Percentiles rank a stretch among this genome's conserved stretches.
phyloP scores from a whole-genome alignment of 2,888 invertebrate genomes.

The Carpatolechia fugitivella region DNA sequence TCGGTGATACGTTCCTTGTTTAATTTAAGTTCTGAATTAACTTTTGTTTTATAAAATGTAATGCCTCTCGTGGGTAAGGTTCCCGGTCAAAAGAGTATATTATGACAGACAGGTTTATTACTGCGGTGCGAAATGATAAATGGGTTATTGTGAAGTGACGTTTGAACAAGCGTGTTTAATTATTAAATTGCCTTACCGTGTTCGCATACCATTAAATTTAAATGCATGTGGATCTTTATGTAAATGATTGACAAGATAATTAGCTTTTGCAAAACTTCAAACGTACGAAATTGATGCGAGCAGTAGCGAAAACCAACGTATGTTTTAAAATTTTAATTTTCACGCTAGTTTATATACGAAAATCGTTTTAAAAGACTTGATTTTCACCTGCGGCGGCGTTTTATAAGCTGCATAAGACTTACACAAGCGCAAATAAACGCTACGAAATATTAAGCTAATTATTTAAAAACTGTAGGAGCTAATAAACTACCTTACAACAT shows the following conservation, averaged over 20 bases:
- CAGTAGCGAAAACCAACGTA: no score
- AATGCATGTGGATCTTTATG: conserved; percentile 23
- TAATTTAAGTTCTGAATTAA: neutral
- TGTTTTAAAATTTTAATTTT: no score
- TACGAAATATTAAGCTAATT: no score
- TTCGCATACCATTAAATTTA: neutral
- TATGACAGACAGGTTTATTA: neutral
- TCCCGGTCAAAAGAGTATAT: neutral
- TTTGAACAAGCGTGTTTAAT: no score
- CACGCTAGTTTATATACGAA: no score
- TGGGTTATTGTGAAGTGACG: neutral
- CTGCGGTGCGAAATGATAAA: neutral
- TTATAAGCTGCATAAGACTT: no score
- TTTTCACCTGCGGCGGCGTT: conserved; percentile 24
- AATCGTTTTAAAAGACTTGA: conserved; percentile 30
- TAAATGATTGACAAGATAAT: conserved; percentile 30
- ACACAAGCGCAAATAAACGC: no score
- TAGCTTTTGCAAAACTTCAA: conserved; percentile 23
- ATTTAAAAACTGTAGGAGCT: no score
- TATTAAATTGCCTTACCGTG: neutral
- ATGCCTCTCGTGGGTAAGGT: neutral
- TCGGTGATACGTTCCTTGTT: no score
- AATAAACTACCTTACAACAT: no score
- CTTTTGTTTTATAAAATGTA: conserved; percentile 18
- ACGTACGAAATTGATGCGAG: no score